Conservation (phyloP, 2,888 invertebrate species). For the Folsomia candida region DNA sequence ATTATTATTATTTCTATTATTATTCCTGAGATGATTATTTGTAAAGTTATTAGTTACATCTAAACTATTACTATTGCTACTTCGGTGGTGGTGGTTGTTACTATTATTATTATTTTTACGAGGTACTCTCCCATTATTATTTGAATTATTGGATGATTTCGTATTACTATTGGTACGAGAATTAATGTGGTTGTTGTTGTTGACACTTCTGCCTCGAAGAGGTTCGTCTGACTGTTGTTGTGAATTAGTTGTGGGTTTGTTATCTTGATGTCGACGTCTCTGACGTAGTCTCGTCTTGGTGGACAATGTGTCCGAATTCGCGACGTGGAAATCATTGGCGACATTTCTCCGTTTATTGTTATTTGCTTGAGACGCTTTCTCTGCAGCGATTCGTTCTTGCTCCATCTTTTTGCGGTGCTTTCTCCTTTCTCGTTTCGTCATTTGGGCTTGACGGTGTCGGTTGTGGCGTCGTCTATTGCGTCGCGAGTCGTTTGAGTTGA, state of each 20-base stretch:
- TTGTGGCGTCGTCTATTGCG: constrained; percentile 39
- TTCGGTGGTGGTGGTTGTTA: constrained; percentile 1
- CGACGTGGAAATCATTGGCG: too few relatives aligned
- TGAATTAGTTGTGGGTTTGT: constrained; percentile 20
- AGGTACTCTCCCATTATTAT: background rate
- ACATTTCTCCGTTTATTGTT: constrained; percentile 1
- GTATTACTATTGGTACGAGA: background rate
- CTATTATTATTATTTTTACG: constrained; percentile 15
- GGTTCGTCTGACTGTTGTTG: constrained; percentile 8
- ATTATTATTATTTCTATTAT: constrained; percentile 54
- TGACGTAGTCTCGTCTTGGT: background rate
- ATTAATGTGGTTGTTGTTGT: background rate
- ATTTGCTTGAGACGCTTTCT: background rate
- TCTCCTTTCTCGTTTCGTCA: constrained; percentile 13
- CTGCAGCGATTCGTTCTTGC: constrained; percentile 15
- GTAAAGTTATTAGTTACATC: constrained; percentile 39
- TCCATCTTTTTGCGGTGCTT: constrained; percentile 36
- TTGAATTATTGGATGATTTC: constrained; percentile 6
- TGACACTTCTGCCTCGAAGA: background rate
- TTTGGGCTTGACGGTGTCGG: constrained; percentile 20
- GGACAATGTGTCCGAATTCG: background rate
- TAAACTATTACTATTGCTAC: constrained; percentile 45
- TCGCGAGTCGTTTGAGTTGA: constrained; percentile 37
- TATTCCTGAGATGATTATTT: constrained; percentile 51
- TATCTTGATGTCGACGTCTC: background rate